phyloP scores from a whole-genome alignment of 92 coral and sea anemone genomes.

The Porites evermanni region DNA sequence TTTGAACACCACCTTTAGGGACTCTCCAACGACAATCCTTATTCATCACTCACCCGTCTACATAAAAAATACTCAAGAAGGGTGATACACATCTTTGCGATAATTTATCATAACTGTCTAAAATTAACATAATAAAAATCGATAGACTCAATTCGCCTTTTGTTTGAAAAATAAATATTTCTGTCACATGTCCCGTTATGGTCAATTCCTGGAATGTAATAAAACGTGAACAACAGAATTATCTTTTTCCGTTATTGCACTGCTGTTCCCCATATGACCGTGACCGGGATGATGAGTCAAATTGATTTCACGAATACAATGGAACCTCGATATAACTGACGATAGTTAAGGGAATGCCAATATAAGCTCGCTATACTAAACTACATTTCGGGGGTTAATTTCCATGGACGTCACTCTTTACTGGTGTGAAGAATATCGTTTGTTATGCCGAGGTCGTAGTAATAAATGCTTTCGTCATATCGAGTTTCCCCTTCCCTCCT shows the following conservation, averaged over 20 bases:
- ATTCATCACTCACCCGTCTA: background rate
- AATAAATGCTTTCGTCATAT: too few relatives aligned
- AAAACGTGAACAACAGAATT: background rate
- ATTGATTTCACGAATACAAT: background rate
- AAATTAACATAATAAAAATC: too few relatives aligned
- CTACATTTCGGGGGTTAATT: background rate
- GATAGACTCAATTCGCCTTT: background rate
- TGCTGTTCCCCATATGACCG: constrained; percentile 6
- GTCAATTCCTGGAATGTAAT: background rate
- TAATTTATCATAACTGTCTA: too few relatives aligned
- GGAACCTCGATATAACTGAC: constrained; percentile 7
- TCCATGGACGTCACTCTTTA: background rate
- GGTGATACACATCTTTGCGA: too few relatives aligned
- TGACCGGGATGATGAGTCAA: background rate
- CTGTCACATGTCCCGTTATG: background rate
- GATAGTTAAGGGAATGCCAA: background rate
- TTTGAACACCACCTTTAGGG: constrained; percentile 2
- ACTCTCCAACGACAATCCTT: constrained; percentile 10
- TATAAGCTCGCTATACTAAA: too few relatives aligned
- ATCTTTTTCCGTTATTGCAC: background rate
- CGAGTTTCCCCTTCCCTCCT: too few relatives aligned
- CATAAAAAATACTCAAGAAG: too few relatives aligned
- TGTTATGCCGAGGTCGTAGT: too few relatives aligned
- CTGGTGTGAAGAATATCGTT: constrained; percentile 1
- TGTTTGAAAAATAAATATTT: background rate